Conservation (phyloP, 2,888 invertebrate species). For the Anthophora plumipes region DNA sequence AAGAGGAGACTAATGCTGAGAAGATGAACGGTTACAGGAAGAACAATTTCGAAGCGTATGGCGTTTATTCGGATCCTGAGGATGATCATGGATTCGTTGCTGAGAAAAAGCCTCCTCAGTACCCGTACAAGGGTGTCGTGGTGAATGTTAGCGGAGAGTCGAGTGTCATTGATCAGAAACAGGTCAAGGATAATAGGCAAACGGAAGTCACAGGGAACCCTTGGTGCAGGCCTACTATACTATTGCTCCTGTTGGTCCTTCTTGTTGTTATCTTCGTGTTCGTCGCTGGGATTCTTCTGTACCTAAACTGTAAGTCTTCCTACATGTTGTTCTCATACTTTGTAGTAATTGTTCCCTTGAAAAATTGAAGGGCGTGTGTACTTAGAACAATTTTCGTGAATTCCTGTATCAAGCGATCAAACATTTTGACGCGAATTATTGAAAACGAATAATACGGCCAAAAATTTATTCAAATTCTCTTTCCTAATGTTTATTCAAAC, state of each 20-base stretch:
- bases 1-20: conserved; percentile 73
- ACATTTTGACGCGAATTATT: too few species aligned
- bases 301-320: conserved; percentile 87
- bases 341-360: too few species aligned
- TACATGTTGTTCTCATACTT: background rate
- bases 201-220: conserved; percentile 84
- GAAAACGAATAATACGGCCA: too few species aligned
- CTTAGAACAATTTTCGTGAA: too few species aligned
- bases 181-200: conserved; percentile 77
- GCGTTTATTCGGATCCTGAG: conserved; percentile 83
- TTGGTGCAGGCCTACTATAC: conserved; percentile 87
- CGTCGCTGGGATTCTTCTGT: conserved; percentile 87
- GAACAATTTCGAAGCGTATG: conserved; percentile 84
- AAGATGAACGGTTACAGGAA: conserved; percentile 83
- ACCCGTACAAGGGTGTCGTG: conserved; percentile 83
- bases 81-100: conserved; percentile 82
- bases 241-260: conserved; percentile 86
- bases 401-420: too few species aligned
- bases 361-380: background rate
- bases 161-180: conserved; percentile 82
- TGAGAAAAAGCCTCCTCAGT: conserved; percentile 81
- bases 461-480: too few species aligned
- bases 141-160: conserved; percentile 83
- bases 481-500: background rate
- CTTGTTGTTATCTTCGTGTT: conserved; percentile 87